These are phyloP conservation scores for Dromius quadrimaculatus DNA, from an alignment of 2,888 invertebrate genomes.

Conservation along the genomic window DNA sequence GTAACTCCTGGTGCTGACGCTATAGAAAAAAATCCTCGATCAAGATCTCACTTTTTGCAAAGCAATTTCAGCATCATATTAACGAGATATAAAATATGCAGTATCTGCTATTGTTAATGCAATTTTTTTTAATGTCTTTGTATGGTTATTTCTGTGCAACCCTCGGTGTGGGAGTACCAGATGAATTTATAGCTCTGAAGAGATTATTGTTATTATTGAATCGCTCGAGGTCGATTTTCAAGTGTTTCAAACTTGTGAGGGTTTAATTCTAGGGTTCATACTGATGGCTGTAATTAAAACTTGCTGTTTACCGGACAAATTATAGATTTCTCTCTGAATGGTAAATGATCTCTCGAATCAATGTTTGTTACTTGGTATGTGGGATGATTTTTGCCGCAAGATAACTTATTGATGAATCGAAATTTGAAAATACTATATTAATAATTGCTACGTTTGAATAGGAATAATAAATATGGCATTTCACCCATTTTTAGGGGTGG, in stretches of 20 bases:
- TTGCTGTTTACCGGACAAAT: conserved; percentile 32
- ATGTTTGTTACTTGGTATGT: conserved; percentile 16
- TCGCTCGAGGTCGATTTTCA: conserved; percentile 28
- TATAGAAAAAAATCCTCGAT: no score
- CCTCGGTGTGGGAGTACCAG: conserved; percentile 29
- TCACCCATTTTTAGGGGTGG: conserved; percentile 30
- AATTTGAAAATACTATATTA: conserved; percentile 13
- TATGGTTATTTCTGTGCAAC: no score
- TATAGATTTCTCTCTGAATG: conserved; percentile 26
- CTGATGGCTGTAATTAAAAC: conserved; percentile 40
- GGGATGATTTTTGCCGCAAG: conserved; percentile 30
- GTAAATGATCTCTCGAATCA: conserved; percentile 36
- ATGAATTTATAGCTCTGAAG: conserved; percentile 44
- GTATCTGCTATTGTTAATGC: no score
- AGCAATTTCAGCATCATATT: no score
- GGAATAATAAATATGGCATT: conserved; percentile 25
- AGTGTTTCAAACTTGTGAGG: conserved; percentile 19
- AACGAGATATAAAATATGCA: no score
- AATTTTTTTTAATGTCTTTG: no score
- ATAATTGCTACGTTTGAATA: conserved; percentile 25
- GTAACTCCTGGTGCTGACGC: conserved; percentile 20
- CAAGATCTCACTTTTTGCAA: no score
- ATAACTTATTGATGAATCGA: conserved; percentile 25
- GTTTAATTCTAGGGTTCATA: conserved; percentile 36
- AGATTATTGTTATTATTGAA: conserved; percentile 48